phyloP scores from a whole-genome alignment of 2,888 invertebrate species.

The Spisula solida region DNA sequence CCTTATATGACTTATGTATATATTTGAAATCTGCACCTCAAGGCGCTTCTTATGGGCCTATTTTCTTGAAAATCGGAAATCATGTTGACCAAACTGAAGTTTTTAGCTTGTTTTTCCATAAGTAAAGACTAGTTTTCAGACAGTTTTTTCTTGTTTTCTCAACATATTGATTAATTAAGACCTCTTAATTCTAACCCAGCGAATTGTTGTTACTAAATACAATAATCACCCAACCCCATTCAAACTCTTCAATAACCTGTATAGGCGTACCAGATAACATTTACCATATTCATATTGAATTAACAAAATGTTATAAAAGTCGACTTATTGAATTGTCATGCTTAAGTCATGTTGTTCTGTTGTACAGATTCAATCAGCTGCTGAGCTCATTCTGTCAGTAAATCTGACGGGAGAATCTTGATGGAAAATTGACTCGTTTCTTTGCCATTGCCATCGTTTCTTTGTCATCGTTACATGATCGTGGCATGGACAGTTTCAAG shows the following conservation, averaged over 20 bases:
- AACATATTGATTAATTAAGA: too few relatives aligned
- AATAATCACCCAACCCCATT: too few relatives aligned
- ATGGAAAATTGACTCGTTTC: conserved; percentile 30
- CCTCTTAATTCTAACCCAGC: too few relatives aligned
- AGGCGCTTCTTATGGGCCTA: too few relatives aligned
- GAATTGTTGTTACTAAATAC: too few relatives aligned
- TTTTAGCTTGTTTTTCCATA: too few relatives aligned
- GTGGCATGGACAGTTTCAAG: conserved; percentile 19
- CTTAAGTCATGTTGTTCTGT: not conserved
- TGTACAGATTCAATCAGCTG: not conserved
- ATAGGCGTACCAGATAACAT: not conserved
- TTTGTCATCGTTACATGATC: conserved; percentile 22
- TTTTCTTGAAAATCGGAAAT: too few relatives aligned
- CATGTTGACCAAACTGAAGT: too few relatives aligned
- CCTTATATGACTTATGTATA: too few relatives aligned
- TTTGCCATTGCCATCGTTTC: not conserved
- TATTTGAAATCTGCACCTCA: too few relatives aligned
- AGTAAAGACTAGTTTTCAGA: too few relatives aligned
- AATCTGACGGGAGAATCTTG: conserved; percentile 18
- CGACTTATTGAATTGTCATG: not conserved
- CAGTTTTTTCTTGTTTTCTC: too few relatives aligned
- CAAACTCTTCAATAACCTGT: not conserved
- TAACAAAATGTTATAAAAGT: not conserved
- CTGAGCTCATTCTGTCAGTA: not conserved
- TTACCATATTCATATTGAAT: conserved; percentile 8